These are phyloP conservation scores for Pseudopleuronectes americanus DNA, from an alignment of 2,797 vertebrate genomes.

Conservation along the genomic window DNA sequence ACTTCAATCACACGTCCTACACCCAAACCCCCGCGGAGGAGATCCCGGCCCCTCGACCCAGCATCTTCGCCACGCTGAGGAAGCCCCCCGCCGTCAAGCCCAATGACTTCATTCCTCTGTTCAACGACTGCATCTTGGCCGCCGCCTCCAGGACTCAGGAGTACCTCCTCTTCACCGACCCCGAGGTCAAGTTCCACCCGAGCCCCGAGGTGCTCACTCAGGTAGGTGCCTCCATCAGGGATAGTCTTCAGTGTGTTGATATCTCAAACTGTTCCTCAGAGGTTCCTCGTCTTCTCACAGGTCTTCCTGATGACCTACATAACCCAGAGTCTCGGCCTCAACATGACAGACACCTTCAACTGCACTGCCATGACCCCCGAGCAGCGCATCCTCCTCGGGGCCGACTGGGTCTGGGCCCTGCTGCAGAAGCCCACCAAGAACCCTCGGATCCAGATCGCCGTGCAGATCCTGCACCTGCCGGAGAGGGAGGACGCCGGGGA, in stretches of 20 bases:
- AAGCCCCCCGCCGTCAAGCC: conserved; percentile 35
- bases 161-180: conserved; percentile 81
- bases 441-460: conserved; percentile 79
- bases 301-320: conserved; percentile 86
- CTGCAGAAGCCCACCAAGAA: conserved; percentile 77
- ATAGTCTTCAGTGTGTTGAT: too few species aligned
- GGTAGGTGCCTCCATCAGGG: conserved; percentile 25
- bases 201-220: conserved; percentile 67
- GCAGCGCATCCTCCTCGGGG: conserved; percentile 81
- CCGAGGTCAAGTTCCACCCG: conserved; percentile 75
- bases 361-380: conserved; percentile 81
- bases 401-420: conserved; percentile 84
- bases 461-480: conserved; percentile 74
- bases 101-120: conserved; percentile 68
- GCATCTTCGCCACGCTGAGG: conserved; percentile 66
- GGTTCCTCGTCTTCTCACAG: conserved; percentile 34
- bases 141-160: conserved; percentile 78
- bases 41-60: conserved; percentile 11
- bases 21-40: background rate
- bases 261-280: background rate
- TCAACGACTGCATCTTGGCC: conserved; percentile 72
- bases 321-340: conserved; percentile 68
- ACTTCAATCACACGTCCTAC: conserved; percentile 27
- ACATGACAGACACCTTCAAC: conserved; percentile 73
- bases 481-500: conserved; percentile 39